Conservation (phyloP, 2,113 vertebrate genomes). For the Mastomys natalensis region DNA sequence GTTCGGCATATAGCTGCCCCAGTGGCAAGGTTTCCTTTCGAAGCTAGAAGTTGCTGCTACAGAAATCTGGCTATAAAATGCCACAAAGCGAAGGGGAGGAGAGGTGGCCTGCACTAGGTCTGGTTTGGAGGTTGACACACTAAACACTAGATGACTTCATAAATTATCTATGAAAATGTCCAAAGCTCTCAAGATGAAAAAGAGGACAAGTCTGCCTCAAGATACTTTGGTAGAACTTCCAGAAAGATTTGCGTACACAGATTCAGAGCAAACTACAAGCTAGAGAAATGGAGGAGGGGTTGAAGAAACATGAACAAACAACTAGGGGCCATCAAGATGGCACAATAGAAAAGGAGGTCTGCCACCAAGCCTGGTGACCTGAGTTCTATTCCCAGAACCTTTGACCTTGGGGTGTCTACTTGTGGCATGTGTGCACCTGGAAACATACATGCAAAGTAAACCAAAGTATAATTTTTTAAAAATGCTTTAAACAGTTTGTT, state of each 20-base stretch:
- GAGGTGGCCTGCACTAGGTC: background rate
- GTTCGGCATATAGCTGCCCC: background rate
- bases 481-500: background rate
- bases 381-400: background rate
- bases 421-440: background rate
- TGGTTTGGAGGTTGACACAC: background rate
- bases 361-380: background rate
- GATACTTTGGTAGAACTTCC: no score
- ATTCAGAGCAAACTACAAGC: background rate
- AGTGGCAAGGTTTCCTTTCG: background rate
- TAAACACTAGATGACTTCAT: background rate
- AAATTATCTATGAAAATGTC: background rate
- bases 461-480: background rate
- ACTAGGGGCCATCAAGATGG: no score
- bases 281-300: background rate
- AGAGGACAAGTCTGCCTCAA: background rate
- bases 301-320: background rate
- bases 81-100: background rate
- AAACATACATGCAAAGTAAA: background rate
- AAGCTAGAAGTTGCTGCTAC: background rate
- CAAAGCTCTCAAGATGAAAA: background rate
- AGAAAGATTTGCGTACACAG: background rate
- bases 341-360: background rate
- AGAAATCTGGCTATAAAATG: background rate
- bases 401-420: background rate